phyloP scores from a whole-genome alignment of 2,113 vertebrate species.

The Rhinolophus sinicus region DNA sequence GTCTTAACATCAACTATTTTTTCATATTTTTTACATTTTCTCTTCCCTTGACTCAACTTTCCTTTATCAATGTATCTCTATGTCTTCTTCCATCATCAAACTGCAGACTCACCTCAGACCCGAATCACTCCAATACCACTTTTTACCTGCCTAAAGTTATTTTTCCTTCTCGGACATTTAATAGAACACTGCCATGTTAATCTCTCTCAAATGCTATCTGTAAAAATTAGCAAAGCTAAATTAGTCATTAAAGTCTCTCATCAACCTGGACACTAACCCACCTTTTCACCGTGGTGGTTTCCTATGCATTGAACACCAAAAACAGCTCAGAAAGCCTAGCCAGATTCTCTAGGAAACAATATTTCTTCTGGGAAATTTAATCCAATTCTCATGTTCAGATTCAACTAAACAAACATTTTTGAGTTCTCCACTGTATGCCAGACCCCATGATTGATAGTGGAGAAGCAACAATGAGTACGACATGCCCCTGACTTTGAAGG shows the following conservation, averaged over 20 bases:
- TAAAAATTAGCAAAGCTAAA: constrained; percentile 30
- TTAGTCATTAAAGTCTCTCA: neutral
- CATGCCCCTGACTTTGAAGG: neutral
- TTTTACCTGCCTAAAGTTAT: neutral
- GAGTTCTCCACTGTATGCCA: neutral
- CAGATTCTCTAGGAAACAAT: neutral
- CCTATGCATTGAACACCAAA: neutral
- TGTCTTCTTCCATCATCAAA: neutral
- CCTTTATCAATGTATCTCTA: neutral
- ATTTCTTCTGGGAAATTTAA: neutral
- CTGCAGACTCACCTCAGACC: neutral
- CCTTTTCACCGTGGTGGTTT: neutral
- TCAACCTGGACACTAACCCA: neutral
- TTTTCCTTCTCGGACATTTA: neutral
- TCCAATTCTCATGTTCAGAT: neutral
- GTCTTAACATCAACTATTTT: neutral
- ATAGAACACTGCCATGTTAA: neutral
- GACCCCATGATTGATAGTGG: neutral
- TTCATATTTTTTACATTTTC: neutral
- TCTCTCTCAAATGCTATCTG: neutral
- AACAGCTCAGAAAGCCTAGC: neutral
- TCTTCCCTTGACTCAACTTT: neutral
- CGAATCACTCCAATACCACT: neutral
- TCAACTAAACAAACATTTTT: neutral
- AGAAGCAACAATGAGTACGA: neutral